Conservation (phyloP, 2,113 vertebrate species). For the Axis porcinus region DNA sequence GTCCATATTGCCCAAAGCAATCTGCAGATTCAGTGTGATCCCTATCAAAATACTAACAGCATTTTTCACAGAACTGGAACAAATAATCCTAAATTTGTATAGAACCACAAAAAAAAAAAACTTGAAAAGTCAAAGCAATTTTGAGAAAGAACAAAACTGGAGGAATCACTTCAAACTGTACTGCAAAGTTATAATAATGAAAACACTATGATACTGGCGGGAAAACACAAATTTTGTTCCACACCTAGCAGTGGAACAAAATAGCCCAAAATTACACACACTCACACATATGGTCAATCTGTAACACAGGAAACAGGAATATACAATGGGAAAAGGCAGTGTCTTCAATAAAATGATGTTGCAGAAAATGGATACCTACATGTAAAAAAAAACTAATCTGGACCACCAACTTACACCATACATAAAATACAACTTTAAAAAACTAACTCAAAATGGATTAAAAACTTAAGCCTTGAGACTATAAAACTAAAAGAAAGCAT, state of each 20-base stretch:
- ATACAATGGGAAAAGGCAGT: neutral
- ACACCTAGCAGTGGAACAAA: neutral
- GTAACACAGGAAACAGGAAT: neutral
- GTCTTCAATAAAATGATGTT: neutral
- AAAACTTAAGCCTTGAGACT: neutral
- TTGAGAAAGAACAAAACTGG: neutral
- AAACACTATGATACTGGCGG: neutral
- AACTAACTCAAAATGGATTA: neutral
- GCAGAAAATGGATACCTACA: neutral
- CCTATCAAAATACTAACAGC: neutral
- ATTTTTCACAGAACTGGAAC: neutral
- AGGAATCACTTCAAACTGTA: neutral
- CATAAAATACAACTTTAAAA: neutral
- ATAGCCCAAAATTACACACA: neutral
- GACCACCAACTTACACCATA: neutral
- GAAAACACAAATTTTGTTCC: neutral
- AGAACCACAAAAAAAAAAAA: neutral
- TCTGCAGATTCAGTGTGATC: neutral
- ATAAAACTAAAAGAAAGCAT: neutral
- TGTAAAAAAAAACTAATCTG: neutral
- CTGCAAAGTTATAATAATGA: neutral
- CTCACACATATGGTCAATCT: neutral
- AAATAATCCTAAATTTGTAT: neutral
- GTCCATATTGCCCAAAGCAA: neutral
- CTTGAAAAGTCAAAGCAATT: neutral